These are phyloP conservation scores for Diplosoma virens DNA, from an alignment of 23 tunicate genomes.

Conservation along the genomic window DNA sequence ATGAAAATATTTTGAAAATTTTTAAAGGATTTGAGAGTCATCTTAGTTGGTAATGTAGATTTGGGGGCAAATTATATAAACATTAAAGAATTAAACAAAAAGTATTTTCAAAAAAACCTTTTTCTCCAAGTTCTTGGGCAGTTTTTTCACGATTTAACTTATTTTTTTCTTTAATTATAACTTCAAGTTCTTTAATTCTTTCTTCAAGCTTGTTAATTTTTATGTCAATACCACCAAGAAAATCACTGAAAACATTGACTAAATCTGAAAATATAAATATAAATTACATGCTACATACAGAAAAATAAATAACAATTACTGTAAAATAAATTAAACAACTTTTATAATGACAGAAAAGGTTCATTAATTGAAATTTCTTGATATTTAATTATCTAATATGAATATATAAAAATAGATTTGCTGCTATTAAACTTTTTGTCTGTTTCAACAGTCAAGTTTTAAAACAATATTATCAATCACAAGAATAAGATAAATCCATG, in stretches of 20 bases:
- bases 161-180: neutral
- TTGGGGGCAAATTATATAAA: too few species aligned
- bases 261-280: neutral
- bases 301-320: neutral
- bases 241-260: neutral
- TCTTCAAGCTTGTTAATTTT: neutral
- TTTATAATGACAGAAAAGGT: neutral
- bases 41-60: too few species aligned
- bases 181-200: constrained; percentile 18
- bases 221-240: neutral
- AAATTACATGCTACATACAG: neutral
- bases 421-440: too few species aligned
- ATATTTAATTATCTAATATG: too few species aligned
- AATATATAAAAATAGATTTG: too few species aligned
- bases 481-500: too few species aligned
- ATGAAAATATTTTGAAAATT: too few species aligned
- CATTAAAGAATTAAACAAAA: too few species aligned
- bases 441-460: too few species aligned
- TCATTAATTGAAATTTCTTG: neutral
- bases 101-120: neutral
- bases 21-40: too few species aligned
- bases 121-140: neutral
- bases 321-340: neutral
- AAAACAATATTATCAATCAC: too few species aligned
- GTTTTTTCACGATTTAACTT: neutral